Evolutionary conservation across 2,888 invertebrate species (phyloP).

Genomic region (Hedya salicella): DNA sequence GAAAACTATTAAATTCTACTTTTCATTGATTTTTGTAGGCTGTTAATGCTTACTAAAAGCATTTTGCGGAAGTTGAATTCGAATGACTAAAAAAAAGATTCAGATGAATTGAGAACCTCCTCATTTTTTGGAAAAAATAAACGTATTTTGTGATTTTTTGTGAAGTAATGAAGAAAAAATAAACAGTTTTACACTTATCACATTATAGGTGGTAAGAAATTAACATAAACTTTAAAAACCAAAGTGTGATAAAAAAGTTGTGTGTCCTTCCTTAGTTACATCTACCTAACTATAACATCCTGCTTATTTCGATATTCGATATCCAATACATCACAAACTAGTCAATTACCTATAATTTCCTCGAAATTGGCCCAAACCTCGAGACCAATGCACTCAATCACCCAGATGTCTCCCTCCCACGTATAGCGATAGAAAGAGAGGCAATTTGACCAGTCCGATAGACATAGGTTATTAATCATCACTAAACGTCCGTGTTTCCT

Average conservation of each 20-base stretch:
- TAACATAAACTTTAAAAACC: too few relatives aligned
- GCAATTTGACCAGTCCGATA: conserved; percentile 12
- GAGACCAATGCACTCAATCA: conserved; percentile 39
- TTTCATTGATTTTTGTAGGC: too few relatives aligned
- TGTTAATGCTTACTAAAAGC: too few relatives aligned
- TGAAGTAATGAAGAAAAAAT: too few relatives aligned
- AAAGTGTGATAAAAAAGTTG: conserved; percentile 6
- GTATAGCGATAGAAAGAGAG: conserved; percentile 3
- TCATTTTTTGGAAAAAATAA: too few relatives aligned
- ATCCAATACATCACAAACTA: conserved; percentile 44
- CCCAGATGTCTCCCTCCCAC: conserved; percentile 15
- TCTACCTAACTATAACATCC: conserved; percentile 20
- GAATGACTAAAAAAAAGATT: too few relatives aligned
- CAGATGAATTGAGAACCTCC: too few relatives aligned
- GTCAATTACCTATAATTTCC: conserved; percentile 57
- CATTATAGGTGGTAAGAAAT: too few relatives aligned
- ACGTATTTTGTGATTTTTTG: too few relatives aligned
- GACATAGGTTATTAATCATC: conserved; percentile 40
- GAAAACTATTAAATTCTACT: background rate
- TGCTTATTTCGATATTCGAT: conserved; percentile 22
- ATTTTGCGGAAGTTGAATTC: too few relatives aligned
- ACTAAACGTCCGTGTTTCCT: conserved; percentile 53
- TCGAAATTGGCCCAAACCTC: conserved; percentile 48
- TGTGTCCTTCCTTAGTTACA: background rate
- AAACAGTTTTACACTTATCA: too few relatives aligned